phyloP scores from a whole-genome alignment of 2,113 vertebrate species.

The Cebidichthys violaceus region DNA sequence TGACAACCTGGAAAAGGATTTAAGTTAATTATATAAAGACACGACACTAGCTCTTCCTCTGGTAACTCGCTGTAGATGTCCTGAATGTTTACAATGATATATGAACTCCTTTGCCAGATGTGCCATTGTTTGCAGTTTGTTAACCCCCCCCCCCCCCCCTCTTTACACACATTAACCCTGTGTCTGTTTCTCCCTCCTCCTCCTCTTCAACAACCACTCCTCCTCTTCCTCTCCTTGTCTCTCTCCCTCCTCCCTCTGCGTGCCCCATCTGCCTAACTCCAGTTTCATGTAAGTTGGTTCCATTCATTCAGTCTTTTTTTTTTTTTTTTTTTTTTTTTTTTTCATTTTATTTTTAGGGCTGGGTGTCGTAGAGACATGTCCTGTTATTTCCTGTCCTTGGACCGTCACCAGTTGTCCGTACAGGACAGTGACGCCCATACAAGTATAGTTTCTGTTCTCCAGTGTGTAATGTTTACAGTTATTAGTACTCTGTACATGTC shows the following conservation, averaged over 20 bases:
- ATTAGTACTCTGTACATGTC: background rate
- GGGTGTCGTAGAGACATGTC: constrained; percentile 54
- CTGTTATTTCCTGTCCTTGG: background rate
- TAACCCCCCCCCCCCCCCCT: constrained; percentile 54
- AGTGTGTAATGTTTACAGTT: background rate
- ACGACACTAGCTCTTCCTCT: background rate
- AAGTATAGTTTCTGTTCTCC: background rate
- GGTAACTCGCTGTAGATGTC: background rate
- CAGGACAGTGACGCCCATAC: background rate
- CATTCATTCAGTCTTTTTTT: constrained; percentile 80
- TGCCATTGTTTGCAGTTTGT: constrained; percentile 60
- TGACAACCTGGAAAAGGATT: constrained; percentile 52
- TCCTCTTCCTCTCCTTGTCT: constrained; percentile 86
- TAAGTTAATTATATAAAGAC: background rate
- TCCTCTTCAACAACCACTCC: constrained; percentile 87
- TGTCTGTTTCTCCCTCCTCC: constrained; percentile 90
- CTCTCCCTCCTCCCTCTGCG: constrained; percentile 87
- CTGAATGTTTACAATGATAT: background rate
- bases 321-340: background rate
- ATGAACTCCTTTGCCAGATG: constrained; percentile 48
- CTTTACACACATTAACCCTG: constrained; percentile 90
- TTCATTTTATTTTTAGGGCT: constrained; percentile 46
- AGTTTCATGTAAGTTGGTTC: constrained; percentile 99
- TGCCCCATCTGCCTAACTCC: constrained; percentile 94
- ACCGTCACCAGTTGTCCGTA: background rate